Percentiles rank a stretch among this genome's conserved stretches.
Conservation (phyloP, 2,888 invertebrate species). For the Leptarthrus brevirostris region DNA sequence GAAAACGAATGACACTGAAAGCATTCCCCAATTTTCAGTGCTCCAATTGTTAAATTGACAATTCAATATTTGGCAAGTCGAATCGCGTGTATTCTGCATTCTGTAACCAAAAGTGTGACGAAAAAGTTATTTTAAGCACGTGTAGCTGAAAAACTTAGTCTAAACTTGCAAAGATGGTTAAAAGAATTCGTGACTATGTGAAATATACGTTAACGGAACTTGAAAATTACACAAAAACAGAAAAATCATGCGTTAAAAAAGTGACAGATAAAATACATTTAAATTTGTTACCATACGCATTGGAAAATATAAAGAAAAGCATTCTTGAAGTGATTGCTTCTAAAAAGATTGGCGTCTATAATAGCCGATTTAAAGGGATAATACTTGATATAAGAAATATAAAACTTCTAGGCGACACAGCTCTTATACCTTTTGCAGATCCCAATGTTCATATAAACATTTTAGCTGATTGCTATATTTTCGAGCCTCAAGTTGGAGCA, state of each 20-base stretch:
- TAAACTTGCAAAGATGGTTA: constrained; percentile 63
- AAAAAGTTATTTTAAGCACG: no score
- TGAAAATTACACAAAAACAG: constrained; percentile 66
- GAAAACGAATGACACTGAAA: no score
- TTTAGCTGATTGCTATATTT: constrained; percentile 74
- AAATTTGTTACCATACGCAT: constrained; percentile 69
- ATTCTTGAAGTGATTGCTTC: constrained; percentile 66
- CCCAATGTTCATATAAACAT: constrained; percentile 72
- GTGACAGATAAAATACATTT: constrained; percentile 68
- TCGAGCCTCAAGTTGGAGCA: constrained; percentile 71
- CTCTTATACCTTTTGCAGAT: constrained; percentile 69
- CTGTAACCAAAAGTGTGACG: no score
- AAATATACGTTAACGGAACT: constrained; percentile 67
- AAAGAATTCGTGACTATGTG: constrained; percentile 62
- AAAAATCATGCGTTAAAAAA: constrained; percentile 69
- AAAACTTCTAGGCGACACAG: constrained; percentile 68
- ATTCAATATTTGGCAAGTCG: no score
- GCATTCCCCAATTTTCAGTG: no score
- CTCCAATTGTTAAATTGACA: no score
- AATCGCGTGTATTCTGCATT: no score
- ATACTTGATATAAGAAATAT: constrained; percentile 73
- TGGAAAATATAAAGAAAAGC: constrained; percentile 68
- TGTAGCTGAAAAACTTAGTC: no score
- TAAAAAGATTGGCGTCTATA: constrained; percentile 69
- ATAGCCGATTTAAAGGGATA: constrained; percentile 70